phyloP scores from a whole-genome alignment of 1,140 invertebrate genomes.

The Papilio helenus region DNA sequence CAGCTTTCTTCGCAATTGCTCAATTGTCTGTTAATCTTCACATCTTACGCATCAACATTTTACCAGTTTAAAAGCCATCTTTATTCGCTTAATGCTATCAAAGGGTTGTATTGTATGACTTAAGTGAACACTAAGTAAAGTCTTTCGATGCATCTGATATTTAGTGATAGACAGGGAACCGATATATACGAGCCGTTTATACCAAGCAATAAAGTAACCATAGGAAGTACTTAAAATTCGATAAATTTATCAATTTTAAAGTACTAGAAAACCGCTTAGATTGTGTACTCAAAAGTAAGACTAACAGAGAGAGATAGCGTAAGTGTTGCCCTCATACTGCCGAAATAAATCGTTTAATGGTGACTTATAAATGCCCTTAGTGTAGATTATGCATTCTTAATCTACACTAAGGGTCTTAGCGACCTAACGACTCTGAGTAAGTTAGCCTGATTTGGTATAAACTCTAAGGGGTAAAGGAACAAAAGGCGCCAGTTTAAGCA shows the following conservation, averaged over 20 bases:
- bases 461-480: constrained; percentile 47
- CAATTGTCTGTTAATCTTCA: constrained; percentile 68
- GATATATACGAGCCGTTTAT: constrained; percentile 21
- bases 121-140: constrained; percentile 41
- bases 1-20: constrained; percentile 80
- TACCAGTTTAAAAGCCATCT: constrained; percentile 59
- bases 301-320: constrained; percentile 6
- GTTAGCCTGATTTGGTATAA: constrained; percentile 48
- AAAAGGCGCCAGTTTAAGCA: constrained; percentile 51
- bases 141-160: constrained; percentile 30
- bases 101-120: constrained; percentile 50
- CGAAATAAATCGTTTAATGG: too few species aligned
- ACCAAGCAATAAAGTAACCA: constrained; percentile 23
- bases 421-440: too few species aligned
- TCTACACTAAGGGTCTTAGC: too few species aligned
- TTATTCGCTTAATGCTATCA: constrained; percentile 53
- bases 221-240: constrained; percentile 22
- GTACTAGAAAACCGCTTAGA: constrained; percentile 25
- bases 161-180: constrained; percentile 29
- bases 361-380: too few species aligned
- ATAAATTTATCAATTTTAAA: constrained; percentile 24
- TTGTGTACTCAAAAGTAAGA: constrained; percentile 12
- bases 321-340: neutral
- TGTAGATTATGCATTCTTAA: too few species aligned
- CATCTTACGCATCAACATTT: constrained; percentile 73